These are phyloP conservation scores for Fratercula arctica DNA, from an alignment of 2,797 vertebrate species.

Conservation along the genomic window DNA sequence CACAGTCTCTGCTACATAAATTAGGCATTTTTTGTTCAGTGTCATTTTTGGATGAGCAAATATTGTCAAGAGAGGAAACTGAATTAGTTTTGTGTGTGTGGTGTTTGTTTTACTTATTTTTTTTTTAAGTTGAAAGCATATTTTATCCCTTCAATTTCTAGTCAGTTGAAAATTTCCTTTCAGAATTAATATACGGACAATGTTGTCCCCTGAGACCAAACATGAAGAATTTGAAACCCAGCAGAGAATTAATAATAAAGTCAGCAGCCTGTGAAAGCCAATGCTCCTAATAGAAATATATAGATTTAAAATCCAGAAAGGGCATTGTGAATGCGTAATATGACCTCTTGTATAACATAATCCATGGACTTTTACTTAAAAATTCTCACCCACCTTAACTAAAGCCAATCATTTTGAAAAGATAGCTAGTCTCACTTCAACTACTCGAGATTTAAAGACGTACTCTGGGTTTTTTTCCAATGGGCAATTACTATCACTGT, in stretches of 20 bases:
- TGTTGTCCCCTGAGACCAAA: not conserved
- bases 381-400: not conserved
- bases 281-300: not conserved
- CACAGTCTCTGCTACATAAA: not conserved
- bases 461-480: not conserved
- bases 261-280: slow-evolving; percentile 7
- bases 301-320: slow-evolving; percentile 24
- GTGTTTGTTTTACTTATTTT: not conserved
- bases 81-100: not conserved
- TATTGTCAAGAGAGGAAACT: not conserved
- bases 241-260: slow-evolving; percentile 3
- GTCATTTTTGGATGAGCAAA: not conserved
- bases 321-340: not conserved
- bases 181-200: not conserved
- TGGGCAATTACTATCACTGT: not conserved
- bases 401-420: not conserved
- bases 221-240: not conserved
- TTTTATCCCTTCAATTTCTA: not conserved
- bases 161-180: not conserved
- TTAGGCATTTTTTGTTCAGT: not conserved
- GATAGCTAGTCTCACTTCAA: not conserved
- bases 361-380: not conserved
- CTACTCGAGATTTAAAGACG: not conserved
- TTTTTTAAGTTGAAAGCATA: not conserved
- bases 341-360: not conserved